Conservation (phyloP, 2,888 invertebrate genomes). For the Ecdyonurus torrentis region DNA sequence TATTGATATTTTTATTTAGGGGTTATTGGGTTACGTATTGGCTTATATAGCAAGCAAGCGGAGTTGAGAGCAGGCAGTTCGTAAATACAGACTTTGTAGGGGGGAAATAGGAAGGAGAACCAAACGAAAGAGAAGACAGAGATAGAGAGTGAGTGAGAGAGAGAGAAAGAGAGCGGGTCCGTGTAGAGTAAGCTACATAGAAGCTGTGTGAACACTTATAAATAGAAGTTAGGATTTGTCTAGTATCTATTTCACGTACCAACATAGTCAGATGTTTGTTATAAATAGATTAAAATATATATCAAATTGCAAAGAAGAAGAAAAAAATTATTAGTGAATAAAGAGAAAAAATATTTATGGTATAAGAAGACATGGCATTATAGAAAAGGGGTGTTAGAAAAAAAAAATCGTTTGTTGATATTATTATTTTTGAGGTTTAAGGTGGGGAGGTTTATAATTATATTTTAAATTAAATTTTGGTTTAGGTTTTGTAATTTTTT, state of each 20-base stretch:
- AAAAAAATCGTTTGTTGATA: too few species aligned
- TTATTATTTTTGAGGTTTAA: too few species aligned
- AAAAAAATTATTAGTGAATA: too few species aligned
- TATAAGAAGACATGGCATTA: too few species aligned
- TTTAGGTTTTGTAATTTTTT: too few species aligned
- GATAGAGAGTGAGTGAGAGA: background rate
- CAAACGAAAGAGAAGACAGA: background rate
- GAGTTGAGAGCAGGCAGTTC: background rate
- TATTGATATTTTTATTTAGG: background rate
- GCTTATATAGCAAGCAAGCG: background rate
- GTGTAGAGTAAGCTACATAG: background rate
- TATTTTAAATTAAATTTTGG: too few species aligned
- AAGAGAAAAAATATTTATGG: too few species aligned
- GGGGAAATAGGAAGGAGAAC: background rate
- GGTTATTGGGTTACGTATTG: background rate
- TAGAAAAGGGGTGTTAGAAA: too few species aligned
- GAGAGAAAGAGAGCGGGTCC: slow-evolving; percentile 1
- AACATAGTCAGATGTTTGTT: background rate
- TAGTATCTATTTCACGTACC: background rate
- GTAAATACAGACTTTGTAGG: background rate
- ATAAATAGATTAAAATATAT: background rate
- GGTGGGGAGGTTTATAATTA: too few species aligned
- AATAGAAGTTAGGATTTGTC: background rate
- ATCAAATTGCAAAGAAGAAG: too few species aligned
- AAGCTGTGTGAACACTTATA: background rate